These are phyloP conservation scores for Hormaphis cornu DNA, from an alignment of 1,140 invertebrate species.

Conservation along the genomic window DNA sequence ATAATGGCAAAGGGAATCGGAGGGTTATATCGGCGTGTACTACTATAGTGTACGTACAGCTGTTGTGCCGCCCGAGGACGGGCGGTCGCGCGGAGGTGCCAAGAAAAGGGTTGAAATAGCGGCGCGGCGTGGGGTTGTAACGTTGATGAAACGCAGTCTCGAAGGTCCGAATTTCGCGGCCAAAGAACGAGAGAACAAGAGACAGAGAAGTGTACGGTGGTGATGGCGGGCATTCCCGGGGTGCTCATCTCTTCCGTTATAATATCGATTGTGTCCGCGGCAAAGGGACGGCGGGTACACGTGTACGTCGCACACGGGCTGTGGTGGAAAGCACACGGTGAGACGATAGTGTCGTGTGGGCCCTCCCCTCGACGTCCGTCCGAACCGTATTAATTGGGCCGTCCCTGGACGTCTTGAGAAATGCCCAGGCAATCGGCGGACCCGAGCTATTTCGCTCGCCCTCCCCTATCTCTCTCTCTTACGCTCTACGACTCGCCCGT, in stretches of 20 bases:
- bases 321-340: not conserved
- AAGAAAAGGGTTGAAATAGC: slow-evolving; percentile 24
- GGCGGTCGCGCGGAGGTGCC: not conserved
- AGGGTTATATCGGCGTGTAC: slow-evolving; percentile 31
- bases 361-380: not conserved
- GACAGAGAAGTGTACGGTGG: not conserved
- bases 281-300: too few species aligned
- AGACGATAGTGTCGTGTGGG: slow-evolving; percentile 6
- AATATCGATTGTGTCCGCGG: slow-evolving; percentile 33
- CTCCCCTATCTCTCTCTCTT: not conserved
- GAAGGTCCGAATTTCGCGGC: slow-evolving; percentile 29
- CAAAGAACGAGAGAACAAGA: not conserved
- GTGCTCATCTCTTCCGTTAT: too few species aligned
- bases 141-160: slow-evolving; percentile 29
- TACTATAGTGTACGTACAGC: too few species aligned
- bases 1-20: slow-evolving; percentile 31
- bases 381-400: slow-evolving; percentile 27
- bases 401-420: slow-evolving; percentile 32
- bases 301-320: not conserved
- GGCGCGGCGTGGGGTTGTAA: slow-evolving; percentile 25
- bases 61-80: not conserved
- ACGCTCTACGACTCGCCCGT: too few species aligned
- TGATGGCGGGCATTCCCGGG: slow-evolving; percentile 24
- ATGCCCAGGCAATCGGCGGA: slow-evolving; percentile 32
- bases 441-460: slow-evolving; percentile 21